phyloP scores from a whole-genome alignment of 2,113 vertebrate genomes.

The Myrmophylax atrothorax region DNA sequence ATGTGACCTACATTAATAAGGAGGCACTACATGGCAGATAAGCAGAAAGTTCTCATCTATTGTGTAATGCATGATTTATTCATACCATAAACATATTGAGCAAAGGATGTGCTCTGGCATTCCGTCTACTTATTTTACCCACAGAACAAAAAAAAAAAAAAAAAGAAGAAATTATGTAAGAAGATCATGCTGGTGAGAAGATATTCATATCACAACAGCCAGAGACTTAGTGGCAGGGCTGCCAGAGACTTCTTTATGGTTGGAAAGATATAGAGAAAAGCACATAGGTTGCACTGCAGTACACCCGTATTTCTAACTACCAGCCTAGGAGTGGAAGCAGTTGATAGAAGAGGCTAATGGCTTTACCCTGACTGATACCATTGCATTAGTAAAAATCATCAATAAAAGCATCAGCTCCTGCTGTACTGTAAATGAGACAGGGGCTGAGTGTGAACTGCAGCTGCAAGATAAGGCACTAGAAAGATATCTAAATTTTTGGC shows the following conservation, averaged over 20 bases:
- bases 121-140: slow-evolving; percentile 24
- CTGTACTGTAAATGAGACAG: slow-evolving; percentile 39
- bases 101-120: neutral
- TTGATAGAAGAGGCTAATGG: slow-evolving; percentile 17
- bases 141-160: neutral
- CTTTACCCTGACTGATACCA: slow-evolving; percentile 49
- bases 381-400: slow-evolving; percentile 67
- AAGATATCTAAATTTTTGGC: slow-evolving; percentile 62
- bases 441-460: slow-evolving; percentile 3
- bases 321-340: slow-evolving; percentile 36
- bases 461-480: slow-evolving; percentile 47
- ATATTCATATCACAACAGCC: slow-evolving; percentile 37
- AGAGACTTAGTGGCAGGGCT: slow-evolving; percentile 9
- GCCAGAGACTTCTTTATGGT: slow-evolving; percentile 29
- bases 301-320: slow-evolving; percentile 22
- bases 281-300: neutral
- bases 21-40: slow-evolving; percentile 34
- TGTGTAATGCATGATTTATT: slow-evolving; percentile 50
- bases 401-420: slow-evolving; percentile 48
- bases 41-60: slow-evolving; percentile 46
- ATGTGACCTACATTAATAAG: slow-evolving; percentile 59
- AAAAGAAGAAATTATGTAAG: slow-evolving; percentile 1
- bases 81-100: slow-evolving; percentile 1
- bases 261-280: slow-evolving; percentile 31
- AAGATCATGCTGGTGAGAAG: slow-evolving; percentile 38